Percentiles rank a stretch among this genome's conserved stretches.
phyloP scores from a whole-genome alignment of 2,797 vertebrate genomes.

The Helicolenus hilgendorfi region DNA sequence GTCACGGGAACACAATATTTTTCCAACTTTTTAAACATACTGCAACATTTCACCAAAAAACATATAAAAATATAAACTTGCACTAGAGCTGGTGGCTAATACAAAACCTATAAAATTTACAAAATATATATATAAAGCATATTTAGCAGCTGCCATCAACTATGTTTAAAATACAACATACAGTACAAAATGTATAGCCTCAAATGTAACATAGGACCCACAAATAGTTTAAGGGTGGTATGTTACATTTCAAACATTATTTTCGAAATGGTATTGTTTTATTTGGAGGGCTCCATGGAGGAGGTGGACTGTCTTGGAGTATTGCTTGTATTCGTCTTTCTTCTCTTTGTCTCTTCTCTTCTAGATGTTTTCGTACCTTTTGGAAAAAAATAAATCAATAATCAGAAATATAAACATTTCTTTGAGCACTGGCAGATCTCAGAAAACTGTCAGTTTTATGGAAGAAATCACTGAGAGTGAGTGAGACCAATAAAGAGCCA shows the following conservation, averaged over 20 bases:
- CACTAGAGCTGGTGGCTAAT: background rate
- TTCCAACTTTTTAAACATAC: background rate
- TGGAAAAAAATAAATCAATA: constrained; percentile 5
- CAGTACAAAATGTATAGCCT: background rate
- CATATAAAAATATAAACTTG: background rate
- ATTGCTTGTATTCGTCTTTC: constrained; percentile 88
- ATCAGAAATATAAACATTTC: background rate
- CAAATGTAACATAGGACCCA: background rate
- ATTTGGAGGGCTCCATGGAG: constrained; percentile 95
- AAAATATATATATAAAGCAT: background rate
- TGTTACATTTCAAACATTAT: constrained; percentile 66
- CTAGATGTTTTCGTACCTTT: constrained; percentile 93
- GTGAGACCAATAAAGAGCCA: background rate
- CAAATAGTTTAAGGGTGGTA: background rate
- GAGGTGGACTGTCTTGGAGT: constrained; percentile 83
- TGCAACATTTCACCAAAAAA: background rate
- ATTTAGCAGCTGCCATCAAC: background rate
- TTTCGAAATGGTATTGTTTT: constrained; percentile 91
- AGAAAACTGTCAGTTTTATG: background rate
- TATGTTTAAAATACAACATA: background rate
- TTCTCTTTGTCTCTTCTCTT: constrained; percentile 88
- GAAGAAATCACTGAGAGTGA: background rate
- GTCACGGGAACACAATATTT: background rate
- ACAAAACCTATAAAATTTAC: background rate
- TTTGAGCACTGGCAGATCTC: background rate